These are phyloP conservation scores for Drosophila suzukii DNA, from an alignment of 1,140 invertebrate genomes.

Conservation along the genomic window DNA sequence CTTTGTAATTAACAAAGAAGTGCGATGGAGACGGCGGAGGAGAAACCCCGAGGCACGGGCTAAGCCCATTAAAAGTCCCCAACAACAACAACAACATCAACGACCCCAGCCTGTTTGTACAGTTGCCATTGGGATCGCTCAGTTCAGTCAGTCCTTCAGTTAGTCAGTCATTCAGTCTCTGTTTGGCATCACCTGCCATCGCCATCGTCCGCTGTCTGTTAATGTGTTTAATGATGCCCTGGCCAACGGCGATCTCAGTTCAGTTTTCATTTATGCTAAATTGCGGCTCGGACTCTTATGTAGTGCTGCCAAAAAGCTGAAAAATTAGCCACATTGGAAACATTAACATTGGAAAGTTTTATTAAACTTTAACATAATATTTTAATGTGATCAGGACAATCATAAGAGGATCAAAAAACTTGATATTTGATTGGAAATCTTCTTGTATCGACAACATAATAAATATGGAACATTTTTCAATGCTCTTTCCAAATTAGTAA, in stretches of 20 bases:
- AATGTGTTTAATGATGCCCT: slow-evolving; percentile 81
- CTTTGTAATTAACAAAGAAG: slow-evolving; percentile 66
- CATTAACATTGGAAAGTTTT: not conserved
- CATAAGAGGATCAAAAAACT: too few relatives aligned
- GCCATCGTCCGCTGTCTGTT: slow-evolving; percentile 55
- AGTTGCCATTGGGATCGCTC: not conserved
- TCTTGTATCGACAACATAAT: too few relatives aligned
- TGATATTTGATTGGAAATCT: too few relatives aligned
- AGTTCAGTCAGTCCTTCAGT: slow-evolving; percentile 5
- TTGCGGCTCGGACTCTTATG: slow-evolving; percentile 35
- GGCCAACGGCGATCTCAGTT: slow-evolving; percentile 50
- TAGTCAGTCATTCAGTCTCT: slow-evolving; percentile 13
- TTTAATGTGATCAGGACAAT: not conserved
- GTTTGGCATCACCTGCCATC: slow-evolving; percentile 73
- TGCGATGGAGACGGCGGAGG: slow-evolving; percentile 4
- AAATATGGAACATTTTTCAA: too few relatives aligned
- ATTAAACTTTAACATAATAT: not conserved
- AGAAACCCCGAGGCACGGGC: slow-evolving; percentile 61
- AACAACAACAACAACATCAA: slow-evolving; percentile 12
- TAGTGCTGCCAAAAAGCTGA: not conserved
- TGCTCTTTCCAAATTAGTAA: too few relatives aligned
- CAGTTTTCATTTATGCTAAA: slow-evolving; percentile 72
- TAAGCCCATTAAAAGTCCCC: slow-evolving; percentile 72
- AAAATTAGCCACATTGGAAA: not conserved
- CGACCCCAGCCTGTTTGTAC: too few relatives aligned